Evolutionary conservation across 1,140 invertebrate genomes (phyloP).

Genomic region (Achroia grisella): DNA sequence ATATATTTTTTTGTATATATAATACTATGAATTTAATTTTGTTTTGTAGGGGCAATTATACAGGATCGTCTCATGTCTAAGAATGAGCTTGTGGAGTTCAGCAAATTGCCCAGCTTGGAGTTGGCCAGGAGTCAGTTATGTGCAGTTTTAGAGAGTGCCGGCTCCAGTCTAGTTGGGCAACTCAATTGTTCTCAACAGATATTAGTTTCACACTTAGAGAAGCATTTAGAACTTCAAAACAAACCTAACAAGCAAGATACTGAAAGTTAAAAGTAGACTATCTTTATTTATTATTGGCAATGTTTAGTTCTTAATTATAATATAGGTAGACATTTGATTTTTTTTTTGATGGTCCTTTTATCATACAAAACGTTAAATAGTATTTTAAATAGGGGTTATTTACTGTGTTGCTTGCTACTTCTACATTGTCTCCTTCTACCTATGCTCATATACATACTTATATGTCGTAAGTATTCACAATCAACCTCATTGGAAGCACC

Average conservation of each 20-base stretch:
- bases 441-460: too few species aligned
- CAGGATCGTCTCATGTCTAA: conserved; percentile 78
- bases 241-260: conserved; percentile 8
- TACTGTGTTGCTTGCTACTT: too few species aligned
- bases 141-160: conserved; percentile 77
- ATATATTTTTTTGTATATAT: too few species aligned
- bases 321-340: neutral
- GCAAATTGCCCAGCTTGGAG: conserved; percentile 76
- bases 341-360: too few species aligned
- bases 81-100: conserved; percentile 79
- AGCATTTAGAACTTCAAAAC: conserved; percentile 49
- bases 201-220: conserved; percentile 77
- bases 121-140: conserved; percentile 77
- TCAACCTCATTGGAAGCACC: too few species aligned
- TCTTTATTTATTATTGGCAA: neutral
- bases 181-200: conserved; percentile 80
- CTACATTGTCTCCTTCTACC: too few species aligned
- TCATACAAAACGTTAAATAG: too few species aligned
- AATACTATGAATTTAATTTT: conserved; percentile 1
- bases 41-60: conserved; percentile 78
- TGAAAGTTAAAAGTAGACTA: conserved; percentile 11
- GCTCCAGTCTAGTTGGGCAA: conserved; percentile 76
- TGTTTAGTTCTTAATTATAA: neutral
- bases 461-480: too few species aligned
- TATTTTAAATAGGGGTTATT: too few species aligned